Evolutionary conservation across 2,797 vertebrate species (phyloP).

Genomic region (Sebastiscus tertius): DNA sequence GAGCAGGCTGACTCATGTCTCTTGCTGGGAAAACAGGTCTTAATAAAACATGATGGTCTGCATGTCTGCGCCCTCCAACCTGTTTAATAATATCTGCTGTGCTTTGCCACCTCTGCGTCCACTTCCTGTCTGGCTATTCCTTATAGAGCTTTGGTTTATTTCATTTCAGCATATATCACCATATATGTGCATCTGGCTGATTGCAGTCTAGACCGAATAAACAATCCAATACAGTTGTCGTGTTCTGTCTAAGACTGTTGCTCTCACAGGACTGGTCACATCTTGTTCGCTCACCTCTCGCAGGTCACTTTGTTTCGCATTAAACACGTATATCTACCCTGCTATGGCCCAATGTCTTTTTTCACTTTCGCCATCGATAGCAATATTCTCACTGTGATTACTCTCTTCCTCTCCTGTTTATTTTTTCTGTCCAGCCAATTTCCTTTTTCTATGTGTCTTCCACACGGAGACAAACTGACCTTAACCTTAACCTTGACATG

Average conservation of each 20-base stretch:
- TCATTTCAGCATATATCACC: slow-evolving; percentile 10
- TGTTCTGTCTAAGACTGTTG: not conserved
- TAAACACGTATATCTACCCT: not conserved
- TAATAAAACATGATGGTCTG: slow-evolving; percentile 79
- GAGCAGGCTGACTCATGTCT: slow-evolving; percentile 71
- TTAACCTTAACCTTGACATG: slow-evolving; percentile 58
- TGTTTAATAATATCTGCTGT: slow-evolving; percentile 40
- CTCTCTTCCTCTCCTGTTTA: not conserved
- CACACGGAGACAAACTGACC: slow-evolving; percentile 42
- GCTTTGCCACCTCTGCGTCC: slow-evolving; percentile 26
- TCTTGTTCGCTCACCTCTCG: not conserved
- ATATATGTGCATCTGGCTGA: slow-evolving; percentile 1
- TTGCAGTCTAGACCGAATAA: slow-evolving; percentile 7
- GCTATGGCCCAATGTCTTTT: not conserved
- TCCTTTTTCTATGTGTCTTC: slow-evolving; percentile 24
- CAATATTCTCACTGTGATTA: slow-evolving; percentile 2
- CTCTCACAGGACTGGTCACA: slow-evolving; percentile 9
- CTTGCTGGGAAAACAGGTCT: slow-evolving; percentile 61
- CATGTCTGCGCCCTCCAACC: slow-evolving; percentile 50
- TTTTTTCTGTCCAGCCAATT: slow-evolving; percentile 17
- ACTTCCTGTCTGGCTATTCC: slow-evolving; percentile 11
- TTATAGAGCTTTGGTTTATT: slow-evolving; percentile 15
- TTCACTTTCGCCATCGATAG: not conserved
- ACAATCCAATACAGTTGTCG: not conserved
- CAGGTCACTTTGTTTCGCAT: slow-evolving; percentile 15